Percentiles rank a stretch among this genome's conserved stretches.
These are phyloP conservation scores for Acanthococcus lagerstroemiae DNA, from an alignment of 2,888 invertebrate genomes.

Conservation along the genomic window DNA sequence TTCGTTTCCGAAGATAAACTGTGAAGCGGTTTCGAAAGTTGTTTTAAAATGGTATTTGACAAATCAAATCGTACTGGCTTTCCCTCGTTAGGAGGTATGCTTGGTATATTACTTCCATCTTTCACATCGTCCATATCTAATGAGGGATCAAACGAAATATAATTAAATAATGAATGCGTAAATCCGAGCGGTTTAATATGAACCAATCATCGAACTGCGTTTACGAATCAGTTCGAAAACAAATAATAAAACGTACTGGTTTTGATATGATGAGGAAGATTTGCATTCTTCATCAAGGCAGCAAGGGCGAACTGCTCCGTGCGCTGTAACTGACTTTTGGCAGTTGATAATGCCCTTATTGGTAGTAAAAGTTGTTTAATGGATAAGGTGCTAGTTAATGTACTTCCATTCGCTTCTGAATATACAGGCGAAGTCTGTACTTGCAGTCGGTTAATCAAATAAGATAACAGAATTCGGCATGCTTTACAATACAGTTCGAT, in stretches of 20 bases:
- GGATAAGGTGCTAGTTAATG: conserved; percentile 40
- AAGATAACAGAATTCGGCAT: conserved; percentile 56
- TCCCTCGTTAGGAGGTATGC: conserved; percentile 8
- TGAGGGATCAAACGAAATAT: background rate
- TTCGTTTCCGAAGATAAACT: conserved; percentile 36
- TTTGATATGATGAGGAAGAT: conserved; percentile 49
- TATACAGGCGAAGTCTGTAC: conserved; percentile 21
- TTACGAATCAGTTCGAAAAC: too few relatives aligned
- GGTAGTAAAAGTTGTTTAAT: conserved; percentile 51
- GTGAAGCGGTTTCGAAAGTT: conserved; percentile 57
- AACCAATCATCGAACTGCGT: conserved; percentile 37
- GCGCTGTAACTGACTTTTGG: conserved; percentile 57
- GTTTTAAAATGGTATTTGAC: conserved; percentile 60
- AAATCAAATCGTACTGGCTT: conserved; percentile 50
- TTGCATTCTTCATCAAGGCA: conserved; percentile 63
- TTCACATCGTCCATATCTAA: conserved; percentile 19
- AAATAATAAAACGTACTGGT: too few relatives aligned
- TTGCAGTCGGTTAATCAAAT: conserved; percentile 47
- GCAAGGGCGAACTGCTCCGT: conserved; percentile 67
- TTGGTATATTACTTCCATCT: conserved; percentile 11
- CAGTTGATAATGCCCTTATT: conserved; percentile 62
- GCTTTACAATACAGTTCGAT: conserved; percentile 58
- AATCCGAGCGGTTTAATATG: background rate
- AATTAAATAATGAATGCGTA: background rate
- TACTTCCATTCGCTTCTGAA: background rate